Base-by-base conservation (phyloP, 2,797 vertebrate genomes). In the Hippoglossus hippoglossus region DNA sequence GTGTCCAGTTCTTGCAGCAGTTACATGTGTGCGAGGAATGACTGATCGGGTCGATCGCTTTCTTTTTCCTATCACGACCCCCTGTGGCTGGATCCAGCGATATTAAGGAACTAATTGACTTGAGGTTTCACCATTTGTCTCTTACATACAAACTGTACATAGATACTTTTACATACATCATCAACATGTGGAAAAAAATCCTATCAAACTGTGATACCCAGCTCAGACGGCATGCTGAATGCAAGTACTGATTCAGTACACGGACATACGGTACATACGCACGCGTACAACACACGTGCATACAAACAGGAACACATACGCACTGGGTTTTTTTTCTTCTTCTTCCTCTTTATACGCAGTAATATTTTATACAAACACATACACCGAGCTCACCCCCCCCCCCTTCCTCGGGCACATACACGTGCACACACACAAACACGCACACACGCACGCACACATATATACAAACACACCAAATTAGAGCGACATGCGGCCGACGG, bases 191-290 rank as follows among this genome's bases (percentile, higher is more conserved):
- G 65, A 81, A 74, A 41, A 52, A 28, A 47, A 67, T 80, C 84
- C 81, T 74, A 87, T 81, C 84, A 84, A 89, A 91, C 88, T 91
- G 86, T 88, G 83, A 92, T 87, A 92, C 84, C 82, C 91, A 93
- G 92, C 91, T 93, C 88, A 83, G 83, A 93, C 91, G 73, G 90
- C 93, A 94, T 94, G 93, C 94, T 91, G 84, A 92, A 90, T 86
- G 87, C 80, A 92, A 94, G 94, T 95, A 94, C 93, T 94, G 92
- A 94, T 94, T 94, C 94, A 94, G 94, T 93, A 94, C 92, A 92
- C 80, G 54, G 76, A 93, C 90, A 88, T 76, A 85, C 81, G 69
- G 59, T 77, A 84, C 77, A 87, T 80, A 89, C 66, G 84, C 85
- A 90, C 87, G 82, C 60, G 73, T 80, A 77, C 68, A 13, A 82